These are phyloP conservation scores for Macaria liturata DNA, from an alignment of 2,888 invertebrate genomes.

Conservation along the genomic window DNA sequence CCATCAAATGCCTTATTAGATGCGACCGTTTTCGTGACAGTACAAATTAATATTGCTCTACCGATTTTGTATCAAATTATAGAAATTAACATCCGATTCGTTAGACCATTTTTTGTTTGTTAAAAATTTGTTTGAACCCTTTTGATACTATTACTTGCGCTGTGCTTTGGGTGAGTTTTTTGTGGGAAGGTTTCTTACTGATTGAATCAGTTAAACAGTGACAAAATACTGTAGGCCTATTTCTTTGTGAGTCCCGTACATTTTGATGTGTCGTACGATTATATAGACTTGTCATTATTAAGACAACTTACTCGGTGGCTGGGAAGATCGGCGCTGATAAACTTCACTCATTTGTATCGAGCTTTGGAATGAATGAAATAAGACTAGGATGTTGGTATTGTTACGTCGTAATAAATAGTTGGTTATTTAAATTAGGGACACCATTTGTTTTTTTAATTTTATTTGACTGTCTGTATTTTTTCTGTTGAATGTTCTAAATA, in stretches of 20 bases:
- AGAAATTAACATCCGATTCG: conserved; percentile 57
- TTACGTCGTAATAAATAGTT: conserved; percentile 37
- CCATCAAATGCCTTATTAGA: conserved; percentile 47
- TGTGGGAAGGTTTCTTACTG: conserved; percentile 54
- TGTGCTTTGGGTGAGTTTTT: conserved; percentile 52
- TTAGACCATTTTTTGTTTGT: conserved; percentile 60
- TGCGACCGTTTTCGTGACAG: conserved; percentile 60
- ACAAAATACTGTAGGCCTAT: conserved; percentile 76
- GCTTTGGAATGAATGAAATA: conserved; percentile 53
- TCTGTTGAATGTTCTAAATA: too few species aligned
- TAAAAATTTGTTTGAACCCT: conserved; percentile 70
- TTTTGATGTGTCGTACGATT: conserved; percentile 75
- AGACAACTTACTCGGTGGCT: conserved; percentile 82
- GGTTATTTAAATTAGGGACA: conserved; percentile 37
- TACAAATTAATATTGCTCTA: conserved; percentile 59
- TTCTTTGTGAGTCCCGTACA: conserved; percentile 70
- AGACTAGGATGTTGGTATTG: conserved; percentile 40
- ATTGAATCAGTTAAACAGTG: conserved; percentile 79
- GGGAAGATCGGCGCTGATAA: conserved; percentile 68
- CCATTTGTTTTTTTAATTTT: too few species aligned
- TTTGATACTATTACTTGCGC: conserved; percentile 39
- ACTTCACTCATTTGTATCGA: conserved; percentile 68
- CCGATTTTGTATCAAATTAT: conserved; percentile 53
- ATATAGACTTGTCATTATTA: conserved; percentile 78
- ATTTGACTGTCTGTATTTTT: too few species aligned